Percentiles rank a stretch among this genome's conserved stretches.
Conservation (phyloP, 92 coral and sea anemone species). For the Virgularia gustaviana region DNA sequence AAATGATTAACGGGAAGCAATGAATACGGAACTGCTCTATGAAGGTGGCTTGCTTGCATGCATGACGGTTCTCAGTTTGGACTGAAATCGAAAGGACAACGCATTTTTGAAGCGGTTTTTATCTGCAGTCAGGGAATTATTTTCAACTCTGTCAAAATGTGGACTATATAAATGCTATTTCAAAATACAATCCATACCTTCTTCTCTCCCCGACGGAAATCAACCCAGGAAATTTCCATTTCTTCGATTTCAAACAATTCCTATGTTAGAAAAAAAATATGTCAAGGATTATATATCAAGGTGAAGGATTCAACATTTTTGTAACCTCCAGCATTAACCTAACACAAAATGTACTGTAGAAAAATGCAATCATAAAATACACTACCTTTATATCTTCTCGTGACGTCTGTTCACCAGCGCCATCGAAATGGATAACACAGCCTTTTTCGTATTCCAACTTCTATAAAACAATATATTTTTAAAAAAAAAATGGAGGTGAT, state of each 20-base stretch:
- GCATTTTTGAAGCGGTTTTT: not conserved
- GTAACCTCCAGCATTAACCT: too few species aligned
- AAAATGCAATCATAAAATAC: not conserved
- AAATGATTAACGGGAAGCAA: too few species aligned
- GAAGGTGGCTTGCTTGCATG: too few species aligned
- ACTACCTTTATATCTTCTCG: constrained; percentile 88
- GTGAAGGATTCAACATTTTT: not conserved
- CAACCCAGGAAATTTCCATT: constrained; percentile 66
- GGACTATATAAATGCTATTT: too few species aligned
- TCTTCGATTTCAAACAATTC: constrained; percentile 15
- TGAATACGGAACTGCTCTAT: too few species aligned
- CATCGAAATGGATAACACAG: constrained; percentile 79
- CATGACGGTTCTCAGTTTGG: too few species aligned
- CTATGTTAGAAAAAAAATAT: not conserved
- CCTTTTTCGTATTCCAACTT: constrained; percentile 51
- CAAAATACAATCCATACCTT: constrained; percentile 79
- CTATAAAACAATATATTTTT: too few species aligned
- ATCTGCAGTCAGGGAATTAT: not conserved
- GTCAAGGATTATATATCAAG: too few species aligned
- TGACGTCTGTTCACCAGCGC: constrained; percentile 92
- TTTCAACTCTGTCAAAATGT: too few species aligned
- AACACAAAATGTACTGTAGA: not conserved
- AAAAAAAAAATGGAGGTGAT: not conserved
- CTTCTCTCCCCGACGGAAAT: constrained; percentile 60
- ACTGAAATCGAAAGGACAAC: not conserved